Conservation (phyloP, 2,113 vertebrate species). For the Catagonus wagneri region DNA sequence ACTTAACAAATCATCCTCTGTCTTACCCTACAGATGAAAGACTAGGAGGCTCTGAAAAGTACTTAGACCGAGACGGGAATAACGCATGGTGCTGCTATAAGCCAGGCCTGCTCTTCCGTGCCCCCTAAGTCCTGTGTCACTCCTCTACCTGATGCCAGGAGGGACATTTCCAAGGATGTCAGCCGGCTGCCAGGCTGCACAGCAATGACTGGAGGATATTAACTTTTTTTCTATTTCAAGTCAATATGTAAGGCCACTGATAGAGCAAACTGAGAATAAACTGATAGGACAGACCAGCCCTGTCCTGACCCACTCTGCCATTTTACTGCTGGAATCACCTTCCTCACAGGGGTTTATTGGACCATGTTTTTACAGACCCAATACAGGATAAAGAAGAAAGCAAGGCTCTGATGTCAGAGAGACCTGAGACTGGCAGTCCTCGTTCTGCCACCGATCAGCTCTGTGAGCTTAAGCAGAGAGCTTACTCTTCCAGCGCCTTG, state of each 20-base stretch:
- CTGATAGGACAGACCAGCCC: not conserved
- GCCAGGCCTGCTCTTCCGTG: not conserved
- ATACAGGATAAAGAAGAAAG: not conserved
- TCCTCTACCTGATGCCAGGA: not conserved
- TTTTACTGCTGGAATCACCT: not conserved
- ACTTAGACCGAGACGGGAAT: not conserved
- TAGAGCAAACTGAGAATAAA: not conserved
- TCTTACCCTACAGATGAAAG: conserved; percentile 17
- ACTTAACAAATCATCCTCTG: not conserved
- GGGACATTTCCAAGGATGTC: not conserved
- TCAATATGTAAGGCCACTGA: not conserved
- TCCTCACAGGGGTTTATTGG: not conserved
- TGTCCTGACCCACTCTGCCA: not conserved
- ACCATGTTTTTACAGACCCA: not conserved
- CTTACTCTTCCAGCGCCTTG: not conserved
- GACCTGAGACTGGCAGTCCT: not conserved
- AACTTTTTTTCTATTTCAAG: not conserved
- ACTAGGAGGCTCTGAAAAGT: not conserved
- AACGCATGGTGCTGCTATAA: not conserved
- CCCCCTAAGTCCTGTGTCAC: not conserved
- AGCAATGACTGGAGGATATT: not conserved
- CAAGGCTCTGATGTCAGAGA: not conserved
- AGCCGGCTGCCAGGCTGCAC: not conserved
- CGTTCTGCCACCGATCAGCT: not conserved
- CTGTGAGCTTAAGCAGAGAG: not conserved